Percentiles rank a stretch among this genome's conserved stretches.
Evolutionary conservation across 2,888 invertebrate species (phyloP).

Genomic region (Embidobia sp.): DNA sequence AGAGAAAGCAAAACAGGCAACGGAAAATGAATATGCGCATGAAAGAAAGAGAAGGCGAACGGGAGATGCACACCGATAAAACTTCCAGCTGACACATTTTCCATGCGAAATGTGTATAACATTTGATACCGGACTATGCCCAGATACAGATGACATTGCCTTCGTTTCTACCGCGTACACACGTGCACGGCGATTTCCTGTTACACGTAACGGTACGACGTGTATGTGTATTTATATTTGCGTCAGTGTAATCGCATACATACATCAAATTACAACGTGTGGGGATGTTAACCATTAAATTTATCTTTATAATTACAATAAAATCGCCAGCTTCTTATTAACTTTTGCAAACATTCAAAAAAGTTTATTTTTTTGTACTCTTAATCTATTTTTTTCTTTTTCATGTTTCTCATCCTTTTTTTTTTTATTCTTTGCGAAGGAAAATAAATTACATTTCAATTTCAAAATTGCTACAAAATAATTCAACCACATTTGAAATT

Average conservation of each 20-base stretch:
- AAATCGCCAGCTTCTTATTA: background rate
- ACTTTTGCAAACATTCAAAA: too few relatives aligned
- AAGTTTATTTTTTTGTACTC: too few relatives aligned
- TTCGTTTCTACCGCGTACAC: slow-evolving; percentile 41
- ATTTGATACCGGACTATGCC: slow-evolving; percentile 42
- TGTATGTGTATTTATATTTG: slow-evolving; percentile 44
- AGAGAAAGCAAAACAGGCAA: too few relatives aligned
- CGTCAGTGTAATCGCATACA: slow-evolving; percentile 8
- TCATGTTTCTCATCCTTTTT: too few relatives aligned
- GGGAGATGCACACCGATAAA: slow-evolving; percentile 14
- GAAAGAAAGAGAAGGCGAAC: background rate
- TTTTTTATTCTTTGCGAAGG: too few relatives aligned
- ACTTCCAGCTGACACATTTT: slow-evolving; percentile 30
- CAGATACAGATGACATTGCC: slow-evolving; percentile 49
- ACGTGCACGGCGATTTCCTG: slow-evolving; percentile 45
- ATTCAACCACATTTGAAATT: too few relatives aligned
- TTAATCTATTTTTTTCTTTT: too few relatives aligned
- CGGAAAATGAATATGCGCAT: too few relatives aligned
- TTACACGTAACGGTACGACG: slow-evolving; percentile 51
- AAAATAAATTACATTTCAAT: too few relatives aligned
- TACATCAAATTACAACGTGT: slow-evolving; percentile 8
- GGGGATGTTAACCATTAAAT: slow-evolving; percentile 24
- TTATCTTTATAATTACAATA: slow-evolving; percentile 33
- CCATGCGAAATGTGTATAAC: slow-evolving; percentile 25
- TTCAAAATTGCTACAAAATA: too few relatives aligned